phyloP scores from a whole-genome alignment of 2,888 invertebrate genomes.

The Petrolisthes manimaculis region DNA sequence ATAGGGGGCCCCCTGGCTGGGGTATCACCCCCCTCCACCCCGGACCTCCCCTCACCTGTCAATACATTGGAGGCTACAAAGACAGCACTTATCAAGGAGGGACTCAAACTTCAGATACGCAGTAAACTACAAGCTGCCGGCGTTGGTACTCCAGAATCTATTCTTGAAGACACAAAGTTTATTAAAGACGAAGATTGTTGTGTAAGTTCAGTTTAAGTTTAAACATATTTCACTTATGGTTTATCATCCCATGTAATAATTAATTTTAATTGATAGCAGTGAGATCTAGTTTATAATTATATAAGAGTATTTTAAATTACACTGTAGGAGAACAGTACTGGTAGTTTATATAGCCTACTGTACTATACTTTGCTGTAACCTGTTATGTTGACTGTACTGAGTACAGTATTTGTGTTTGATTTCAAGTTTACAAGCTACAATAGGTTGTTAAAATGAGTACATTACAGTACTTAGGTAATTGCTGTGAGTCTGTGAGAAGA shows the following conservation, averaged over 20 bases:
- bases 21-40: slow-evolving; percentile 77
- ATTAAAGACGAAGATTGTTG: slow-evolving; percentile 55
- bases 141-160: slow-evolving; percentile 36
- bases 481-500: no score
- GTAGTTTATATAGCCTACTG: no score
- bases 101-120: slow-evolving; percentile 89
- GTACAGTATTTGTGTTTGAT: no score
- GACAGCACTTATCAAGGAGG: slow-evolving; percentile 89
- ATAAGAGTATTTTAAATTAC: no score
- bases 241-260: neutral
- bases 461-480: no score
- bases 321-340: no score
- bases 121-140: slow-evolving; percentile 75
- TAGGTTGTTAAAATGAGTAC: no score
- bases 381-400: no score
- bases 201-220: slow-evolving; percentile 39
- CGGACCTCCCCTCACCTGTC: slow-evolving; percentile 64
- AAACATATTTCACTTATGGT: neutral
- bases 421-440: no score
- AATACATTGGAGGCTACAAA: slow-evolving; percentile 71
- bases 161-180: slow-evolving; percentile 55
- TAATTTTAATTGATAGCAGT: neutral
- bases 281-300: neutral
- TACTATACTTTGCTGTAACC: no score
- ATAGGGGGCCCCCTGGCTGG: slow-evolving; percentile 58